Percentiles rank a stretch among this genome's conserved stretches.
phyloP scores from a whole-genome alignment of 2,113 vertebrate genomes.

The Mesocricetus auratus region DNA sequence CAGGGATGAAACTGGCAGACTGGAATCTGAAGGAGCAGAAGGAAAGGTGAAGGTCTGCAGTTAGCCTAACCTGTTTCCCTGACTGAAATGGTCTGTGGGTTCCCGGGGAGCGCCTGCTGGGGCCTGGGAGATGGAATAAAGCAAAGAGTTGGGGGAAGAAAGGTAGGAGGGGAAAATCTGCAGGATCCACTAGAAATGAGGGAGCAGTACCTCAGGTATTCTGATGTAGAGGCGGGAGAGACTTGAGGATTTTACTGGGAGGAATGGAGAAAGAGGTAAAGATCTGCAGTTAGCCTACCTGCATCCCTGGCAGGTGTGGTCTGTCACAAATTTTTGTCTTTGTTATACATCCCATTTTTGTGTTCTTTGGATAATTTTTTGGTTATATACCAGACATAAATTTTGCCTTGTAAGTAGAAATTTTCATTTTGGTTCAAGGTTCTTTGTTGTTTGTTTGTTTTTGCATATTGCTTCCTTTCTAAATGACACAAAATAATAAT shows the following conservation, averaged over 20 bases:
- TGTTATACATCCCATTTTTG: not conserved
- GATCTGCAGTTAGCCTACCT: not conserved
- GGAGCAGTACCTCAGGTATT: not conserved
- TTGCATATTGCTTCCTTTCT: not conserved
- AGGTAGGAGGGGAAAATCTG: not conserved
- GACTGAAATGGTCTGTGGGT: not conserved
- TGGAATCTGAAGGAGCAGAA: not conserved
- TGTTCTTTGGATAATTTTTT: conserved; percentile 5
- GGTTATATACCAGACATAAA: not conserved
- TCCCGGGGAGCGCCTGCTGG: not conserved
- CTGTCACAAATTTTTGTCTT: not conserved
- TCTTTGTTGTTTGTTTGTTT: not conserved
- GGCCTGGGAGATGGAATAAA: not conserved
- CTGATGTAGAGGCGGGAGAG: not conserved
- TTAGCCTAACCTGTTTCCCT: not conserved
- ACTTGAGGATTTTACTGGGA: not conserved
- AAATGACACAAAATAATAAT: not conserved
- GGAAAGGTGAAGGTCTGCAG: not conserved
- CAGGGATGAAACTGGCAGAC: not conserved
- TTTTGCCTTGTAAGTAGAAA: not conserved
- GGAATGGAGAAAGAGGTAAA: not conserved
- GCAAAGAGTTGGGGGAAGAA: not conserved
- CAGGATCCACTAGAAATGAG: not conserved
- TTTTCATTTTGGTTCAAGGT: not conserved
- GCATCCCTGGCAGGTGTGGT: not conserved